These are phyloP conservation scores for Nesogale talazaci DNA, from an alignment of 2,113 vertebrate species.

Conservation along the genomic window DNA sequence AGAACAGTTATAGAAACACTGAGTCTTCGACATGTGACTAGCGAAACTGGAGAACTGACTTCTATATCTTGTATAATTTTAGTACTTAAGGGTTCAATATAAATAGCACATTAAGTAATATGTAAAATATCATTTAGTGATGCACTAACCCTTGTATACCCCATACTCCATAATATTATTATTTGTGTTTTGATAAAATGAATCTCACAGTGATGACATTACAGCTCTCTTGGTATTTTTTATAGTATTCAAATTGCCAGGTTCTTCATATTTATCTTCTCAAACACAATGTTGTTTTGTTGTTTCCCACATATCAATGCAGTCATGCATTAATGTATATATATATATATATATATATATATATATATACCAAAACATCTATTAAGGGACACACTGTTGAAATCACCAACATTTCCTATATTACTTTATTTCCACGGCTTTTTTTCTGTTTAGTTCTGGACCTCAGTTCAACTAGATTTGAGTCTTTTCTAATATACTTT, in stretches of 20 bases:
- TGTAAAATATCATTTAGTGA: neutral
- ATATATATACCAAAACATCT: neutral
- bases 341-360: neutral
- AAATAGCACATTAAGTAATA: neutral
- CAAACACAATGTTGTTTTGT: neutral
- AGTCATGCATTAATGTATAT: too few species aligned
- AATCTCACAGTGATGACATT: neutral
- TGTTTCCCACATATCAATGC: neutral
- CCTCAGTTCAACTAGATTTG: neutral
- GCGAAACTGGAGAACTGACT: neutral
- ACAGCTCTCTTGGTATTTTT: neutral
- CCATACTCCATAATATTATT: neutral
- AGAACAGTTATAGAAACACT: too few species aligned
- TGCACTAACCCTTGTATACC: neutral
- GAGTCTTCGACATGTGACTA: neutral
- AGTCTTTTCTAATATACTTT: neutral
- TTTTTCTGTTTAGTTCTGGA: neutral
- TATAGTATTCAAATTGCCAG: neutral
- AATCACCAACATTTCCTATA: neutral
- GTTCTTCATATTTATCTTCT: neutral
- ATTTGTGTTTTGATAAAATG: constrained; percentile 33
- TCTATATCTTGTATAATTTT: neutral
- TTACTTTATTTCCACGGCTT: neutral
- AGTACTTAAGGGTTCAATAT: neutral
- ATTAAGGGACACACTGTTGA: neutral